phyloP scores from a whole-genome alignment of 2,797 vertebrate species.

The Myripristis jacobus region DNA sequence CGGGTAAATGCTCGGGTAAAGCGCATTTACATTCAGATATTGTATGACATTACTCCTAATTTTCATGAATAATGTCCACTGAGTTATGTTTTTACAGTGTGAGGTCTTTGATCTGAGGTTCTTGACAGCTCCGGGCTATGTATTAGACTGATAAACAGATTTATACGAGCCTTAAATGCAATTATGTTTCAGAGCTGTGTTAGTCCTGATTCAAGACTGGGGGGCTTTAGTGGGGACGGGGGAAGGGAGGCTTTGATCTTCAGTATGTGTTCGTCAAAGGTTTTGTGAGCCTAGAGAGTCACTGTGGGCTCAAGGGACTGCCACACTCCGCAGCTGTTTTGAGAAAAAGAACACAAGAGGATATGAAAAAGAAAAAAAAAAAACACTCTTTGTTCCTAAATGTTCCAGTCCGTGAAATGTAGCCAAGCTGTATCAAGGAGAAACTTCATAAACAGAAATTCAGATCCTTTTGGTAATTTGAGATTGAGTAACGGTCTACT shows the following conservation, averaged over 20 bases:
- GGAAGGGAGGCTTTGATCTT: constrained; percentile 69
- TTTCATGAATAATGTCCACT: constrained; percentile 46
- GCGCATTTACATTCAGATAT: background rate
- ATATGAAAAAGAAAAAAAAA: constrained; percentile 35
- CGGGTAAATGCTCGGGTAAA: constrained; percentile 16
- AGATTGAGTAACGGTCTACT: constrained; percentile 10
- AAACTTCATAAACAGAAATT: constrained; percentile 46
- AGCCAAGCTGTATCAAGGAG: constrained; percentile 41
- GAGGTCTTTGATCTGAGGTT: constrained; percentile 71
- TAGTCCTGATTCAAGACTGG: constrained; percentile 68
- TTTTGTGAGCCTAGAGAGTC: constrained; percentile 60
- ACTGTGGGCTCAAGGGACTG: constrained; percentile 41
- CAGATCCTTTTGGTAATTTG: constrained; percentile 45
- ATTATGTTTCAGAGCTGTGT: constrained; percentile 62
- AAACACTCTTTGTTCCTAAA: constrained; percentile 47
- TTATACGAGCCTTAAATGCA: constrained; percentile 75
- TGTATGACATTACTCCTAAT: constrained; percentile 24
- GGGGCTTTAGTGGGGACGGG: constrained; percentile 53
- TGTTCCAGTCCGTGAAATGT: constrained; percentile 35
- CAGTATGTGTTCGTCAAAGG: constrained; percentile 61
- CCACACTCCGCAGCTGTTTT: constrained; percentile 47
- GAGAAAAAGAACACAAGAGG: constrained; percentile 37
- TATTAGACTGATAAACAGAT: constrained; percentile 75
- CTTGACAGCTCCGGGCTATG: constrained; percentile 67
- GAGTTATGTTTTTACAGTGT: constrained; percentile 46